phyloP scores from a whole-genome alignment of 2,888 invertebrate species.

The Atherix ibis region DNA sequence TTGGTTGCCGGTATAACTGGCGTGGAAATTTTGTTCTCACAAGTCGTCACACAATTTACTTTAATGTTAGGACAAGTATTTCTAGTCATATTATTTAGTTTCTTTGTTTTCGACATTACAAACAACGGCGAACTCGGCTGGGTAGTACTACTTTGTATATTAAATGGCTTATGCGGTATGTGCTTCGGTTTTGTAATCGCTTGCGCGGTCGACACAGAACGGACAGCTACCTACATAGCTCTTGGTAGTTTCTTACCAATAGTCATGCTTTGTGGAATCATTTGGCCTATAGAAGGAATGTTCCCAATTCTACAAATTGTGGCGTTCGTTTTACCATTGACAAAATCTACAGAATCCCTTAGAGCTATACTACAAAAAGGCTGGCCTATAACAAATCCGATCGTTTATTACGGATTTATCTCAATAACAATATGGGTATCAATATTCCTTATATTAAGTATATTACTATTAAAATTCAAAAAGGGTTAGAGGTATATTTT shows the following conservation, averaged over 20 bases:
- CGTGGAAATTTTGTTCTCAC: slow-evolving; percentile 71
- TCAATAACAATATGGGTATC: slow-evolving; percentile 66
- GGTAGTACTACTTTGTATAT: slow-evolving; percentile 57
- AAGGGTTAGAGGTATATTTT: slow-evolving; percentile 68
- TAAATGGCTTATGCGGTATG: slow-evolving; percentile 88
- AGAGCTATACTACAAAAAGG: slow-evolving; percentile 73
- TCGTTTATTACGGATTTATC: slow-evolving; percentile 68
- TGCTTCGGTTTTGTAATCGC: slow-evolving; percentile 77
- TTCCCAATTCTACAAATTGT: slow-evolving; percentile 53
- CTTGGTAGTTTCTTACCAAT: slow-evolving; percentile 75
- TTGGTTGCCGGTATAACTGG: slow-evolving; percentile 68
- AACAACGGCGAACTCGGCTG: slow-evolving; percentile 57
- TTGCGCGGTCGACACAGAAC: slow-evolving; percentile 61
- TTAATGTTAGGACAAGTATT: slow-evolving; percentile 72
- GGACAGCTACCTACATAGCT: slow-evolving; percentile 71
- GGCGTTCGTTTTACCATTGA: slow-evolving; percentile 65
- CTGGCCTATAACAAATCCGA: slow-evolving; percentile 53
- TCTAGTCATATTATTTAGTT: slow-evolving; percentile 62
- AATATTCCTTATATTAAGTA: slow-evolving; percentile 55
- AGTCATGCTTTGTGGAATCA: slow-evolving; percentile 73
- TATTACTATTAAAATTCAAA: slow-evolving; percentile 65
- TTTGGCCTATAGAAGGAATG: slow-evolving; percentile 94
- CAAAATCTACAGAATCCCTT: slow-evolving; percentile 74
- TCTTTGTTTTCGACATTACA: slow-evolving; percentile 61
- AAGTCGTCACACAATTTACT: slow-evolving; percentile 74